These are phyloP conservation scores for Philonicus albiceps DNA, from an alignment of 2,888 invertebrate genomes.

Conservation along the genomic window DNA sequence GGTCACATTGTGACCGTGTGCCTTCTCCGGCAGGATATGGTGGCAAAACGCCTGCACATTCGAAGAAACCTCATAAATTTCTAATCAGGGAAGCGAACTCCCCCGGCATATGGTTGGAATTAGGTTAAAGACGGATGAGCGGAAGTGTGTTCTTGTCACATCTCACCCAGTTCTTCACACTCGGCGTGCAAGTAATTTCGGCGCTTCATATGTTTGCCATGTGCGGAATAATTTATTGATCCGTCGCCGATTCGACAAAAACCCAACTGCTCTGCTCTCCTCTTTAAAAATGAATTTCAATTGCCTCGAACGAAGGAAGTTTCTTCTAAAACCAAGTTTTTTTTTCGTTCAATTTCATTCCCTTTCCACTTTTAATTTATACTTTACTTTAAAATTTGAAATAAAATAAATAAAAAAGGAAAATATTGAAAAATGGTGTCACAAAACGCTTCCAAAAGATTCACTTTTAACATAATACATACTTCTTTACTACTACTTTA, in stretches of 20 bases:
- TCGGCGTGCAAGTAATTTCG: not conserved
- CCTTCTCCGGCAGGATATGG: not conserved
- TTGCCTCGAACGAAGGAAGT: not conserved
- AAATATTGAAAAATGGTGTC: too few relatives aligned
- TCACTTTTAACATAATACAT: too few relatives aligned
- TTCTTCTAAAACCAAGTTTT: not conserved
- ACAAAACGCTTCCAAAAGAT: too few relatives aligned
- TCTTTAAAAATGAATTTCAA: not conserved
- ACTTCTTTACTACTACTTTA: too few relatives aligned
- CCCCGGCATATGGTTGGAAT: conserved; percentile 15
- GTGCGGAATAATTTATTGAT: conserved; percentile 17
- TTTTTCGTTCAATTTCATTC: not conserved
- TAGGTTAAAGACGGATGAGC: conserved; percentile 15
- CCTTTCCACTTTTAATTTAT: too few relatives aligned
- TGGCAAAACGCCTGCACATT: not conserved
- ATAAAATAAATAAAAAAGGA: too few relatives aligned
- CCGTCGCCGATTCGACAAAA: not conserved
- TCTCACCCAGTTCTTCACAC: not conserved
- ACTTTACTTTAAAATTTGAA: too few relatives aligned
- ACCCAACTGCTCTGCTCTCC: not conserved
- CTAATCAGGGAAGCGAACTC: conserved; percentile 10
- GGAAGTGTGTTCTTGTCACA: not conserved
- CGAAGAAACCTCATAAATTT: conserved; percentile 26
- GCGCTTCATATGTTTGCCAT: conserved; percentile 12
- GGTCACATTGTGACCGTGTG: not conserved